Evolutionary conservation across 2,888 invertebrate genomes (phyloP).

Genomic region (Empis livida): DNA sequence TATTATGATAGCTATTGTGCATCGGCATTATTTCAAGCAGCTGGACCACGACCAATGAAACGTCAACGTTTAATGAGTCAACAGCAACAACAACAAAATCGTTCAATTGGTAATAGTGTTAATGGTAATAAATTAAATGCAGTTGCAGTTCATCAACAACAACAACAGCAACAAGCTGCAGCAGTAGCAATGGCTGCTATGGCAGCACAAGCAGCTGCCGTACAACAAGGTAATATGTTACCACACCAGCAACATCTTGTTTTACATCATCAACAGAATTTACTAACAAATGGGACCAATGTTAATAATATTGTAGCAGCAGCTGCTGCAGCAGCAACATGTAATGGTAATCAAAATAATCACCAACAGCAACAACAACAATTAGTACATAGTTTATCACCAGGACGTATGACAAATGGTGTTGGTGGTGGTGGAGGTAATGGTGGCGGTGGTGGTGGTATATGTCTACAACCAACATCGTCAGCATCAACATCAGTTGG

Average conservation of each 20-base stretch:
- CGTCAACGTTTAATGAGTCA: constrained; percentile 35
- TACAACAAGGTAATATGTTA: constrained; percentile 13
- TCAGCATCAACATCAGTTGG: constrained; percentile 19
- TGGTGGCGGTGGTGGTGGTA: constrained; percentile 10
- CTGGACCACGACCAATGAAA: constrained; percentile 33
- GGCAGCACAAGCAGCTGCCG: constrained; percentile 20
- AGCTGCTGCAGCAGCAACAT: constrained; percentile 29
- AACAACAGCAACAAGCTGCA: constrained; percentile 18
- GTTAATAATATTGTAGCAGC: constrained; percentile 12
- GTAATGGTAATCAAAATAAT: constrained; percentile 19
- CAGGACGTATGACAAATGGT: constrained; percentile 8
- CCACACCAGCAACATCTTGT: constrained; percentile 23
- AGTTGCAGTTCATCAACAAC: constrained; percentile 24
- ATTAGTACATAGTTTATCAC: constrained; percentile 8
- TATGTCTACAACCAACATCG: constrained; percentile 18
- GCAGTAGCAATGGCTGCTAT: constrained; percentile 24
- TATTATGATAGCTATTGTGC: constrained; percentile 43
- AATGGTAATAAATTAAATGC: constrained; percentile 25
- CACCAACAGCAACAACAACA: constrained; percentile 14
- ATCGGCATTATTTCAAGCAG: constrained; percentile 30
- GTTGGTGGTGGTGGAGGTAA: constrained; percentile 8
- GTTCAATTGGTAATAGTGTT: constrained; percentile 22
- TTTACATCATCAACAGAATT: constrained; percentile 14
- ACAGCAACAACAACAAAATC: constrained; percentile 21
- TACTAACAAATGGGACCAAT: constrained; percentile 8